Base-by-base conservation (phyloP, 2,797 vertebrate species). In the Somateria mollissima region DNA sequence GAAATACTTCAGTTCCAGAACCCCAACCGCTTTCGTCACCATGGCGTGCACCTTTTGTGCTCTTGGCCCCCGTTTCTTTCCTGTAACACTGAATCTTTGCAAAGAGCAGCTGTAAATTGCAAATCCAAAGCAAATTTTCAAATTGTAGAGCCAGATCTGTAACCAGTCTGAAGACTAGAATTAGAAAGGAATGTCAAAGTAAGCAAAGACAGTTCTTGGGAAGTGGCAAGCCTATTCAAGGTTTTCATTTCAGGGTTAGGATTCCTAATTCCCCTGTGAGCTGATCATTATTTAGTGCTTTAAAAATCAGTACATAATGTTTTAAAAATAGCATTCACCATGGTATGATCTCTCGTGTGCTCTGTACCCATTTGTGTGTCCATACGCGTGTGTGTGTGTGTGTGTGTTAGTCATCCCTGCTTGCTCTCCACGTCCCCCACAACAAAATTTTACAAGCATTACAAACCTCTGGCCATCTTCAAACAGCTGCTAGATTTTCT, bases 381-480 rank as follows among this genome's bases (percentile, higher is more conserved):
- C 1, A 0, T 25, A 30, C 8, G 6, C 17, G 6, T 1, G 2
- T 12, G 5, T 7, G 28, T 57, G 6, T 1, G 2, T 11, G 5
- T 8, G 28, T 57, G 21, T 41, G 21, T 61, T 57, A 57, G 22
- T 25, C 15, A 18, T 49, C 13, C 7, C 9, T 73, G 15, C 32
- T 61, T 30, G 6, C 18, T 79, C 61, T 41, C 36, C 1, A 0
- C 18, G 51, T 74, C 11, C 62, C 19, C 22, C 15, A 5, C 51
- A 61, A 34, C 3, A 71, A 21, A 65, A 49, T 69, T 65, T 84
- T 60, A 43, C 30, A 4, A 17, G 5, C 27, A 36, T 19, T 80
- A 41, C 18, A 34, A 87, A 51, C 8, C 4, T 77, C 61, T 4
- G 3, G 5, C 22, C 15, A 3, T 39, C 41, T 74, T 80, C 57